phyloP scores from a whole-genome alignment of 2,797 vertebrate species.

The Macropodus opercularis region DNA sequence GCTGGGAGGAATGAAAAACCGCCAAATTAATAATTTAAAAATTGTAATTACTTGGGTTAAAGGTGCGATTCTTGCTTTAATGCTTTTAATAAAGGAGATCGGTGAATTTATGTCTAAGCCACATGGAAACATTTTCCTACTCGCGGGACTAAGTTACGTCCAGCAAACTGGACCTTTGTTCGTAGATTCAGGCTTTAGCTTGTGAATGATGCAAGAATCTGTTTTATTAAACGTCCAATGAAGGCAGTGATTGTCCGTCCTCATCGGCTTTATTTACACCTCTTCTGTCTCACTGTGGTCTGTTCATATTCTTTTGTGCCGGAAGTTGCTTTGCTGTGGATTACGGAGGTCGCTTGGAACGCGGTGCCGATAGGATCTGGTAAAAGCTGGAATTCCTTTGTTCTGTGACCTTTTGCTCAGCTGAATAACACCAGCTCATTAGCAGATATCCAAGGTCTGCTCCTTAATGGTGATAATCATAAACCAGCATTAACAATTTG shows the following conservation, averaged over 20 bases:
- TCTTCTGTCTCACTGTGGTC: neutral
- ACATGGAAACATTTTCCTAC: no score
- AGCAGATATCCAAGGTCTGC: neutral
- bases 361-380: neutral
- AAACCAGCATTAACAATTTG: constrained; percentile 17
- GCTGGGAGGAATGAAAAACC: neutral
- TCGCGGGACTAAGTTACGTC: neutral
- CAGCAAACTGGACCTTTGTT: neutral
- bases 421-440: constrained; percentile 11
- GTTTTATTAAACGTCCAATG: no score
- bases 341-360: constrained; percentile 20
- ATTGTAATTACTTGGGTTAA: no score
- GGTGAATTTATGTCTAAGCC: no score
- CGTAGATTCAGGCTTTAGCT: neutral
- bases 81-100: no score
- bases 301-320: no score
- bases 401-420: constrained; percentile 22
- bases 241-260: no score
- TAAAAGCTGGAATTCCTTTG: constrained; percentile 10
- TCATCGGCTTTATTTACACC: no score
- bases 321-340: no score
- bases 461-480: constrained; percentile 36
- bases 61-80: no score
- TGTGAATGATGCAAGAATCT: neutral
- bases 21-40: no score